A percentile compares a stretch with the other conserved stretches of the same genome.
Conservation (phyloP, 2,888 invertebrate species). For the Ariolimax columbianus region DNA sequence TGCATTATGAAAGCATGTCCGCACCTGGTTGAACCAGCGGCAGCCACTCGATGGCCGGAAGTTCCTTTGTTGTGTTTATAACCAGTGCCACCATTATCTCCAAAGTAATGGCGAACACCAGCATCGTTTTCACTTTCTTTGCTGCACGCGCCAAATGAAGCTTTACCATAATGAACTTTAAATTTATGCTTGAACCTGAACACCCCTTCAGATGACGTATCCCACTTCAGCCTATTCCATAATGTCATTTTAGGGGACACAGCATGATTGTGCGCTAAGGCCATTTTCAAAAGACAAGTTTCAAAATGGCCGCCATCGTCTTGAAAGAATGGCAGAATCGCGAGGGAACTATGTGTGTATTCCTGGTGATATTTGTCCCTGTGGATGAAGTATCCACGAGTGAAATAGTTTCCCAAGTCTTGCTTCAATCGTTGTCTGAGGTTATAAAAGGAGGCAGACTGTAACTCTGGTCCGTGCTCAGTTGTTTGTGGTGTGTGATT, state of each 20-base stretch:
- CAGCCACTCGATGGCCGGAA: not conserved
- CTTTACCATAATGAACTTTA: constrained; percentile 32
- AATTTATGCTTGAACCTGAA: constrained; percentile 40
- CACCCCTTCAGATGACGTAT: constrained; percentile 12
- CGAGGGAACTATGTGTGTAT: constrained; percentile 26
- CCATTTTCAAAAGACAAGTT: not conserved
- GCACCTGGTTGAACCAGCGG: not conserved
- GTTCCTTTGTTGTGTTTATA: not conserved
- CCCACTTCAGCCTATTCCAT: constrained; percentile 22
- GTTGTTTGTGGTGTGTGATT: not conserved
- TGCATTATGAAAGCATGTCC: constrained; percentile 36
- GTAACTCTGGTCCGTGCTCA: not conserved
- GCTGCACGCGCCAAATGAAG: constrained; percentile 15
- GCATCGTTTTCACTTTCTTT: not conserved
- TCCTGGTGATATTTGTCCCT: constrained; percentile 23
- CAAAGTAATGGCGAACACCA: not conserved
- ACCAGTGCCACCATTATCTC: not conserved
- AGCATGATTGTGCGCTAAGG: constrained; percentile 3
- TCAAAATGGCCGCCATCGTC: constrained; percentile 23
- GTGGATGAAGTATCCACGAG: not conserved
- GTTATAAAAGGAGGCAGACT: not conserved
- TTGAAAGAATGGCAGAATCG: constrained; percentile 28
- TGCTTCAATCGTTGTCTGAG: not conserved
- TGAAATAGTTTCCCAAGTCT: constrained; percentile 30
- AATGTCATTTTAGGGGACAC: constrained; percentile 37